Evolutionary conservation across 2,113 vertebrate genomes (phyloP).

Genomic region (Thamnaconus septentrionalis): DNA sequence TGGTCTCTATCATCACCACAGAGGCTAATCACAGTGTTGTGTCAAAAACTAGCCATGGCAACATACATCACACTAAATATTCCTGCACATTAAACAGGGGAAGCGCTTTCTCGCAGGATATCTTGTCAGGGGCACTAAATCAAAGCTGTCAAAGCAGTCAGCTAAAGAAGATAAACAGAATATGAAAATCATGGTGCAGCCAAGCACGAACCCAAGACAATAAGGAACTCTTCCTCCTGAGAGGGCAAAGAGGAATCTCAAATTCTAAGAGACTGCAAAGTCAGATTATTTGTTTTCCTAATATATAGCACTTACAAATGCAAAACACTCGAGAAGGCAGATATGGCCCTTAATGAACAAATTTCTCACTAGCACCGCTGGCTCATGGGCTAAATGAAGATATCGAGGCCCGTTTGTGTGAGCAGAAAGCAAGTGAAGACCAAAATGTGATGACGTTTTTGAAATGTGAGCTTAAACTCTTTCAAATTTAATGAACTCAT

Average conservation of each 20-base stretch:
- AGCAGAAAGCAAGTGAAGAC: slow-evolving; percentile 21
- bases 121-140: slow-evolving; percentile 34
- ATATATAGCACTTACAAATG: background rate
- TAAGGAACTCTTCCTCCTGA: background rate
- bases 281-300: background rate
- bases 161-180: slow-evolving; percentile 12
- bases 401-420: background rate
- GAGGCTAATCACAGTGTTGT: slow-evolving; percentile 22
- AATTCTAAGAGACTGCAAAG: background rate
- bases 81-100: slow-evolving; percentile 18
- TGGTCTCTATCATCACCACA: slow-evolving; percentile 17
- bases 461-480: slow-evolving; percentile 37
- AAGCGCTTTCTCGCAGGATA: slow-evolving; percentile 3
- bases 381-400: background rate
- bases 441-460: slow-evolving; percentile 22
- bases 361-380: background rate
- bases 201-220: background rate
- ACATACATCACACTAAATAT: slow-evolving; percentile 20
- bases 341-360: background rate
- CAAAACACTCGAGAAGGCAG: background rate
- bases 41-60: slow-evolving; percentile 27
- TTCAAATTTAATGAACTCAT: slow-evolving; percentile 59
- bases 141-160: slow-evolving; percentile 32
- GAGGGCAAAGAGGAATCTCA: background rate
- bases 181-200: background rate